Base-by-base conservation (phyloP, 1,140 invertebrate genomes). In the Eurosta solidaginis region DNA sequence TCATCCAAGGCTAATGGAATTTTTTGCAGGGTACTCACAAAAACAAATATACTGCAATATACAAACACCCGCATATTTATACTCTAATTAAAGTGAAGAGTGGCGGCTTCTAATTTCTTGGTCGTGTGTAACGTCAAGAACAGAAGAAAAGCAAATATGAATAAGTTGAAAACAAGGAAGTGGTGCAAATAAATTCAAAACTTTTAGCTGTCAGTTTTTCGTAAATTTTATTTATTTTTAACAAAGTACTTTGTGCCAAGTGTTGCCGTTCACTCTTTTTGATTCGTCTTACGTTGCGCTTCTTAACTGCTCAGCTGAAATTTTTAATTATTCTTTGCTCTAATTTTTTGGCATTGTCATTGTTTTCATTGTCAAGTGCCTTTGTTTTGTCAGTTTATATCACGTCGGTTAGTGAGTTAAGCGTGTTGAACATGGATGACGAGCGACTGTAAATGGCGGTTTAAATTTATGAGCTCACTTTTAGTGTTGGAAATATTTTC, bases 21-120 rank as follows among this genome's bases (percentile, higher is more conserved):
- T n/a, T n/a, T n/a, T n/a, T n/a, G n/a, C n/a, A n/a, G n/a, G n/a
- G n/a, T n/a, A n/a, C n/a, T n/a, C n/a, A n/a, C n/a, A n/a, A n/a
- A n/a, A n/a, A n/a, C n/a, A n/a, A n/a, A n/a, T n/a, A n/a, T n/a
- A n/a, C n/a, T n/a, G n/a, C n/a, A n/a, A n/a, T n/a, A n/a, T 40
- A 36, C 59, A 68, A 33, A 17, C 27, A 68, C 59, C 6, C 33
- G 29, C 33, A 20, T 17, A 40, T 40, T 68, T 68, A 68, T 40
- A 68, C 59, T 68, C 59, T 68, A 68, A 68, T 68, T 68, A 68
- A 33, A 22, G 59, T 36, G 40, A 68, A 68, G 40, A 40, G 59
- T 33, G 40, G 33, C 27, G 59, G 14, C n/a, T 29, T 59, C 54
- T 59, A 59, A 59, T 59, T 59, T n/a, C 54, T 29, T 59, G 54